Evolutionary conservation across 2,797 vertebrate species (phyloP), one percentile per base, ranked within the genome.

Genomic region (Sebastes steindachneri): DNA sequence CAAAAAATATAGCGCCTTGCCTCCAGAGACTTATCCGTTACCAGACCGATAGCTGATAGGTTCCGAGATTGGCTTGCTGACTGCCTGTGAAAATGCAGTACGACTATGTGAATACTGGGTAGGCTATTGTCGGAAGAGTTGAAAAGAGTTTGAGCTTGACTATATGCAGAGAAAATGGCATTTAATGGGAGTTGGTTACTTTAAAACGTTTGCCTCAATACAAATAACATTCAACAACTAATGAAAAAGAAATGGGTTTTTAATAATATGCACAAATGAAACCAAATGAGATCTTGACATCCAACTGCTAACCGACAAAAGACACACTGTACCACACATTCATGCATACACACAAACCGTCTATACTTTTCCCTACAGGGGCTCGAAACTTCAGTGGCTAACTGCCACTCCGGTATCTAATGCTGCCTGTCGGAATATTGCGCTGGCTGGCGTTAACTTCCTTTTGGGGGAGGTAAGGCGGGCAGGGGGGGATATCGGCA

Each of bases 401-500:
- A 84, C 86, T 91, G 91, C 87, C 92, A 92, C 85, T 87, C 82
- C 51, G 64, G 71, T 83, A 93, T 94, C 88, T 86, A 80, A 85
- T 66, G 63, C 75, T 63, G 89, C 66, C 86, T 93, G 90, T 93
- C 80, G 65, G 86, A 94, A 87, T 95, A 95, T 95, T 95, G 94
- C 90, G 67, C 86, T 79, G 83, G 78, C 78, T 89, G 88, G 93
- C 86, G 77, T 94, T 94, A 93, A 94, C 89, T 90, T 92, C 75
- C 78, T 83, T 62, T 68, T 73, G 82, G 76, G 82, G 86, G 85
- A 79, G 72, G 78, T 31, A 70, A 70, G 64, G 23, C 9, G 28
- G 80, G 82, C 31, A 63, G 71, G 73, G 59, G 68, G 68, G 71
- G 75, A 96, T 98, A 98, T 98, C 88, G 96, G 97, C 96, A 96